These are phyloP conservation scores for Acomys russatus DNA, from an alignment of 2,797 vertebrate species.

Conservation along the genomic window DNA sequence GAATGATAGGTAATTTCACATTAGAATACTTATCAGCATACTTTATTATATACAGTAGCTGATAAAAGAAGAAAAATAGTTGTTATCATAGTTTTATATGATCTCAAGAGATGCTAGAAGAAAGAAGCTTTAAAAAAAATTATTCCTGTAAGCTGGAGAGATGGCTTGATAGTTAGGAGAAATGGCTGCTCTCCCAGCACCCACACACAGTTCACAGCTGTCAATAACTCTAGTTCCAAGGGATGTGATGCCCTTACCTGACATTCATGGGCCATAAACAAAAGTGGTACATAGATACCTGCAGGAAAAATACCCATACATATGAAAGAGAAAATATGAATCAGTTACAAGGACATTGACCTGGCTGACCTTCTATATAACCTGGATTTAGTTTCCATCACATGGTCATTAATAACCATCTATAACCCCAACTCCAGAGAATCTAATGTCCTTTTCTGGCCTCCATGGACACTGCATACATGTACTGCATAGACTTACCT, in stretches of 20 bases:
- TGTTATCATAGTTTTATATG: neutral
- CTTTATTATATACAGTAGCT: neutral
- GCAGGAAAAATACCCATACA: neutral
- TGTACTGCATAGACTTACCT: neutral
- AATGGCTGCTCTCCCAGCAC: neutral
- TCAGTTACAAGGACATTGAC: neutral
- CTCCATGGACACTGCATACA: neutral
- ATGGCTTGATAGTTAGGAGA: neutral
- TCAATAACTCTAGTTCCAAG: neutral
- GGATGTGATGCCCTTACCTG: neutral
- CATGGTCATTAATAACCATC: neutral
- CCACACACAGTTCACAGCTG: neutral
- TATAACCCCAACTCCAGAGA: neutral
- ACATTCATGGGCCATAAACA: neutral
- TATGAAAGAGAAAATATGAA: neutral
- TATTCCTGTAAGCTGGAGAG: neutral
- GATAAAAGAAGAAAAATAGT: constrained; percentile 22
- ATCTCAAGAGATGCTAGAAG: neutral
- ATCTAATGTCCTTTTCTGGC: too few species aligned
- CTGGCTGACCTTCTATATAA: neutral
- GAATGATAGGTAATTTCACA: constrained; percentile 19
- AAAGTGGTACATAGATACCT: too few species aligned
- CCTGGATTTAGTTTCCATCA: neutral
- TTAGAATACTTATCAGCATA: constrained; percentile 33
- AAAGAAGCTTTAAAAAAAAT: neutral